Evolutionary conservation across 37 sponge, comb jelly and placozoan species (phyloP), one percentile per base, ranked within the genome.

Genomic region (Haliclona indistincta): DNA sequence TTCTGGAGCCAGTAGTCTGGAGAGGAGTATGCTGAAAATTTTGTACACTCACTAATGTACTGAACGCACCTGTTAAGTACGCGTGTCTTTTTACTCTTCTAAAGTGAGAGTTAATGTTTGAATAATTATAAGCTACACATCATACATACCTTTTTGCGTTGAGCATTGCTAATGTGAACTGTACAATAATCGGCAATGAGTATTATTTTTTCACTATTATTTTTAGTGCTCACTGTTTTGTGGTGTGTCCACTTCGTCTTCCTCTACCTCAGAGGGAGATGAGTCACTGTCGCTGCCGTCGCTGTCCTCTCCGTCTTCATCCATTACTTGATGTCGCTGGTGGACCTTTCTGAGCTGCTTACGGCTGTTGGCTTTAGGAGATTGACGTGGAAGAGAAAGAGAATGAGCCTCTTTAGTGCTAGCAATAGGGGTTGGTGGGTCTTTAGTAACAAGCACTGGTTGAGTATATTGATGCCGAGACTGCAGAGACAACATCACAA

Each of bases 211-310:
- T 47, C 13, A 8, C 13, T 47, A 47, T 47, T 47, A 47, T 47
- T 47, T 47, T 47, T 17, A 47, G 8, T 47, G 13, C 13, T 47
- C 8, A 8, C 13, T 17, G 13, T 13, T 13, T 47, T 47, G 8
- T 13, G 8, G 8, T 13, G 13, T 47, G 49, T 65, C 62, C 1
- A 73, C 76, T 43, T 83, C 83, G 56, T 83, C 83, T 41, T 83
- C 83, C 43, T 83, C 76, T 39, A 83, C 17, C 15, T 83, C 83
- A 7, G 76, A 7, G 42, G 49, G 29, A 3, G 49, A 43, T 43
- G 45, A 43, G 15, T 39, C 29, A 40, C 7, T 69, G 49, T 5
- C 70, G 8, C 23, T 26, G 6, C 32, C 37, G 32, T 30, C 32
- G 39, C 19, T 65, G 30, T 34, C 66, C 13, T 22, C n/a, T 26